Base-by-base conservation (phyloP, 1,140 invertebrate genomes). In the Bombus difficillimus region DNA sequence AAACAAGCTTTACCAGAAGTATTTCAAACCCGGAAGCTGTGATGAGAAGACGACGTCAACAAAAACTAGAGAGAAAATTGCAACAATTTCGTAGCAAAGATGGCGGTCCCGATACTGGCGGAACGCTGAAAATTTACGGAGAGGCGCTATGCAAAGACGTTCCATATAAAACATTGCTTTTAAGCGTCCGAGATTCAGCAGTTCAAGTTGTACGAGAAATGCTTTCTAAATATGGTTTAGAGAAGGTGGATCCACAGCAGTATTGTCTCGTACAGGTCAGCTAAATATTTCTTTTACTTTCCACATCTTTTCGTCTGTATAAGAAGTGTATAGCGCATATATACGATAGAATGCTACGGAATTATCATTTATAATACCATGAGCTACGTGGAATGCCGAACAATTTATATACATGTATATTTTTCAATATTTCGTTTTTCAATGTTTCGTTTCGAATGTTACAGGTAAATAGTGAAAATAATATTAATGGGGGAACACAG, bases 11-110 rank as follows among this genome's bases (percentile, higher is more conserved):
- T 95, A 99, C 99, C 32, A 96, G 99, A 87, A 99, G 98, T 88
- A 99, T 99, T 93, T 99, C 99, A 76, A 99, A 99, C 96, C 99
- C 99, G 18, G 99, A 99, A 96, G 98, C 99, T 81, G 99, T 99
- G 81, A 99, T 99, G 99, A 96, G 99, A 85, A 96, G 99, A 59
- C 96, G 99, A 83, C 95, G 99, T n/a, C 99, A 99, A 93, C 98
- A 99, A 94, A 99, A 99, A 94, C 96, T 99, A 72, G 99, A 99
- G 95, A 97, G 98, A 91, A 99, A 99, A 94, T 95, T 99, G 88
- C 98, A 99, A 94, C 98, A 99, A 94, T 99, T 99, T 95, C 96
- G 98, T 43, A 98, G 97, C 84, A 98, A 98, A 93, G 98, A 98
- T 91, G 98, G 99, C 73, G 99, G 99, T 25, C 99, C 98, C n/a